Evolutionary conservation across 2,888 invertebrate species (phyloP).

Genomic region (Acleris cristana): DNA sequence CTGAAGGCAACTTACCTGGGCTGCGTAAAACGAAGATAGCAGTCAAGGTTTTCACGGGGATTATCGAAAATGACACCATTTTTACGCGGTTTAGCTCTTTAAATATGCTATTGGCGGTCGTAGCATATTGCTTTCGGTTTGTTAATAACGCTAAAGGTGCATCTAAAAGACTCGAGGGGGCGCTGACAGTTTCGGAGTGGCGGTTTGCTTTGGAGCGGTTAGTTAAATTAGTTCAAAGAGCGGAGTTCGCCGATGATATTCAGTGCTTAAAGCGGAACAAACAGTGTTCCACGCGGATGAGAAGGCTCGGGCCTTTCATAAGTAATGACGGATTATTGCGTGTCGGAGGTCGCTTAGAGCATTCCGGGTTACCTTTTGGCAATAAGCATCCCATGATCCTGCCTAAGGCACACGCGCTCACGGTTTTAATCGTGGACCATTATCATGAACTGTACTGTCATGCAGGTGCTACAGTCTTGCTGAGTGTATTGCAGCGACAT

Average conservation of each 20-base stretch:
- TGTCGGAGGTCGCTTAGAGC: neutral
- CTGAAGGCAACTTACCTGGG: neutral
- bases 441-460: neutral
- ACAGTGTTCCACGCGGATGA: neutral
- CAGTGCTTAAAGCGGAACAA: neutral
- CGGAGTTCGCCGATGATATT: neutral
- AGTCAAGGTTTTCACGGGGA: neutral
- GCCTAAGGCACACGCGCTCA: neutral
- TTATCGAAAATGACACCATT: neutral
- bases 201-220: neutral
- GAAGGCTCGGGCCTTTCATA: neutral
- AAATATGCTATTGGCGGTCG: neutral
- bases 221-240: neutral
- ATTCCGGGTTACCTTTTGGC: neutral
- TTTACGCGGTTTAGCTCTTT: neutral
- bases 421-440: constrained; percentile 4
- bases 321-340: neutral
- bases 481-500: neutral
- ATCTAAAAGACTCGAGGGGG: neutral
- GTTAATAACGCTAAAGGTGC: neutral
- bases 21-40: neutral
- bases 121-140: constrained; percentile 9
- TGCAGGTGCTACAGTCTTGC: neutral
- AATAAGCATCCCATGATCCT: neutral
- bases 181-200: neutral